Conservation (phyloP, 1,140 invertebrate genomes). For the Diabrotica undecimpunctata region DNA sequence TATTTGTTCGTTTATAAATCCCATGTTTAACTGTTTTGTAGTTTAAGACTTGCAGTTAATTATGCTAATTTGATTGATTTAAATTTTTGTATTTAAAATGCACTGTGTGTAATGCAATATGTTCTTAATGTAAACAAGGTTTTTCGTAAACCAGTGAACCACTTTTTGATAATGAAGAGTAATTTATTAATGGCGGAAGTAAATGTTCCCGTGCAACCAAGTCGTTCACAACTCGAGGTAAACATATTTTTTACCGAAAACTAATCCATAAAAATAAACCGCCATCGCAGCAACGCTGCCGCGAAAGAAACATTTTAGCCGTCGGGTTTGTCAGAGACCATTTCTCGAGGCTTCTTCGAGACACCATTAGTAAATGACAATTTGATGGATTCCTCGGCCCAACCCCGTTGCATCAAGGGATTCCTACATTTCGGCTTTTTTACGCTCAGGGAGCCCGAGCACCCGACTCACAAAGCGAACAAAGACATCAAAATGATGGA, state of each 20-base stretch:
- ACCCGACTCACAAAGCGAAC: slow-evolving; percentile 35
- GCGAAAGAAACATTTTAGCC: slow-evolving; percentile 2
- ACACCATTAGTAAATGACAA: slow-evolving; percentile 23
- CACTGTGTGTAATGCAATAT: too few relatives aligned
- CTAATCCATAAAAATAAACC: slow-evolving; percentile 1
- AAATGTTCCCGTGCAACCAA: background rate
- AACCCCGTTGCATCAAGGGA: slow-evolving; percentile 23
- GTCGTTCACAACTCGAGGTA: background rate
- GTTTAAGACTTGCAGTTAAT: too few relatives aligned
- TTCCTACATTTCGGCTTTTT: slow-evolving; percentile 22
- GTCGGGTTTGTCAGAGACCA: slow-evolving; percentile 1
- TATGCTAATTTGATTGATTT: too few relatives aligned
- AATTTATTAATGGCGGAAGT: background rate
- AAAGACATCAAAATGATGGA: slow-evolving; percentile 51
- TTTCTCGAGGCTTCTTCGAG: slow-evolving; percentile 14
- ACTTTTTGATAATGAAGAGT: background rate
- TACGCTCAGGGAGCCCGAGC: slow-evolving; percentile 15
- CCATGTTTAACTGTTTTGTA: too few relatives aligned
- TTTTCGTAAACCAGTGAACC: too few relatives aligned
- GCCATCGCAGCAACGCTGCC: background rate
- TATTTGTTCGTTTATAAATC: too few relatives aligned
- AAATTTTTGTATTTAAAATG: too few relatives aligned
- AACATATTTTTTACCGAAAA: slow-evolving; percentile 3
- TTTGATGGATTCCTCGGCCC: slow-evolving; percentile 21
- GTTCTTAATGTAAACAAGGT: too few relatives aligned